Percentiles rank a stretch among this genome's conserved stretches.
Evolutionary conservation across 2,888 invertebrate species (phyloP).

Genomic region (Caenorhabditis virilis): DNA sequence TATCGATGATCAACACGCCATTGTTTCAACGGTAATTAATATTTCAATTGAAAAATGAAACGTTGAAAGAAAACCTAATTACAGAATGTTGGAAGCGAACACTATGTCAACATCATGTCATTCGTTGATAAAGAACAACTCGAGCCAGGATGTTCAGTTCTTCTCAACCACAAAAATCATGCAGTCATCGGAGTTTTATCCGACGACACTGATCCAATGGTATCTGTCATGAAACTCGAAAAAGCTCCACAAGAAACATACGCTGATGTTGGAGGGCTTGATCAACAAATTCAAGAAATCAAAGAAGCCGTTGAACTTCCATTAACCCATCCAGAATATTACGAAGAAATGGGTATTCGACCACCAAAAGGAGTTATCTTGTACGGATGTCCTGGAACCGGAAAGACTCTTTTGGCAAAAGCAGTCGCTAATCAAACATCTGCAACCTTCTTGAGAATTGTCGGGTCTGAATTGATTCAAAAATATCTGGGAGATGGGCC

Average conservation of each 20-base stretch:
- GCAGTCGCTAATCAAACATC: slow-evolving; percentile 99
- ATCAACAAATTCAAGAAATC: slow-evolving; percentile 94
- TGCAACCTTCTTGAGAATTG: slow-evolving; percentile 95
- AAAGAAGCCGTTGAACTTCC: slow-evolving; percentile 98
- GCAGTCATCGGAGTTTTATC: slow-evolving; percentile 96
- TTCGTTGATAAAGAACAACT: slow-evolving; percentile 99
- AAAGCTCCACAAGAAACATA: slow-evolving; percentile 98
- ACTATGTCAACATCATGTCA: slow-evolving; percentile 97
- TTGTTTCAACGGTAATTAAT: slow-evolving; percentile 75
- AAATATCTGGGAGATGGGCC: slow-evolving; percentile 98
- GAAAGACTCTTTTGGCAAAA: slow-evolving; percentile 95
- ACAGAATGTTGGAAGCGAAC: slow-evolving; percentile 87
- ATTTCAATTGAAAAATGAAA: background rate
- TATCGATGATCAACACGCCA: slow-evolving; percentile 99
- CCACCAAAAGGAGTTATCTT: slow-evolving; percentile 98
- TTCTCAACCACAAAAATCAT: slow-evolving; percentile 96
- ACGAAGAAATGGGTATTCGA: slow-evolving; percentile 99
- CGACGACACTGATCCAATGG: slow-evolving; percentile 99
- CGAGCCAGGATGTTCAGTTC: slow-evolving; percentile 96
- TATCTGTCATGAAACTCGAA: slow-evolving; percentile 99
- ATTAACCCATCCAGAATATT: slow-evolving; percentile 97
- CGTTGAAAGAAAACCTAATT: slow-evolving; percentile 6
- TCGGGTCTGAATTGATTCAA: slow-evolving; percentile 82
- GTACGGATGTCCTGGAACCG: slow-evolving; percentile 96
- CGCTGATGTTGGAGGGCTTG: slow-evolving; percentile 75